phyloP scores from a whole-genome alignment of 2,888 invertebrate species.

The Conomelus anceps region DNA sequence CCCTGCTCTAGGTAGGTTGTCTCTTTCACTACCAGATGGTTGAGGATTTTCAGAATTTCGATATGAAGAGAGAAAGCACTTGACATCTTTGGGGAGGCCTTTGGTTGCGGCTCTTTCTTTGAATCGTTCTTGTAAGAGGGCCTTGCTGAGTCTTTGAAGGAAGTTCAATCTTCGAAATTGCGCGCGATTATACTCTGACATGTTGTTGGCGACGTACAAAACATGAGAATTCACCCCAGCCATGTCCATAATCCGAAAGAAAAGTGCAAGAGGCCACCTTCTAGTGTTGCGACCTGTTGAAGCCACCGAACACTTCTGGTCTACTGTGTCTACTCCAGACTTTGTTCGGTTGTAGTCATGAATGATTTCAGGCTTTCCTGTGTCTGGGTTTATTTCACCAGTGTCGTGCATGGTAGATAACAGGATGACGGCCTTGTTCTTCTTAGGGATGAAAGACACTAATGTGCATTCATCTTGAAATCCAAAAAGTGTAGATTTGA shows the following conservation, averaged over 20 bases:
- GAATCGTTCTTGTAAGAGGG: slow-evolving; percentile 7
- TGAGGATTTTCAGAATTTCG: too few species aligned
- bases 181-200: background rate
- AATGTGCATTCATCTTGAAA: too few species aligned
- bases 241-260: slow-evolving; percentile 1
- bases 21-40: too few species aligned
- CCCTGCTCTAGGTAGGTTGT: too few species aligned
- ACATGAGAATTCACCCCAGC: slow-evolving; percentile 5
- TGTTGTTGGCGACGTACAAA: background rate
- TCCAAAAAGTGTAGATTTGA: too few species aligned
- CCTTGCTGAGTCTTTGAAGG: background rate
- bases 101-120: slow-evolving; percentile 5
- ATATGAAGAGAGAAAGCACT: background rate
- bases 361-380: too few species aligned
- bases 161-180: background rate
- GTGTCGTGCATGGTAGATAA: too few species aligned
- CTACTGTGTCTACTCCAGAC: background rate
- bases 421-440: too few species aligned
- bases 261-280: slow-evolving; percentile 12
- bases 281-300: slow-evolving; percentile 10
- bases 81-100: background rate
- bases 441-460: too few species aligned
- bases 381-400: background rate
- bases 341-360: too few species aligned
- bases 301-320: slow-evolving; percentile 11